phyloP scores from a whole-genome alignment of 2,888 invertebrate species.

The Lutraria lutraria region DNA sequence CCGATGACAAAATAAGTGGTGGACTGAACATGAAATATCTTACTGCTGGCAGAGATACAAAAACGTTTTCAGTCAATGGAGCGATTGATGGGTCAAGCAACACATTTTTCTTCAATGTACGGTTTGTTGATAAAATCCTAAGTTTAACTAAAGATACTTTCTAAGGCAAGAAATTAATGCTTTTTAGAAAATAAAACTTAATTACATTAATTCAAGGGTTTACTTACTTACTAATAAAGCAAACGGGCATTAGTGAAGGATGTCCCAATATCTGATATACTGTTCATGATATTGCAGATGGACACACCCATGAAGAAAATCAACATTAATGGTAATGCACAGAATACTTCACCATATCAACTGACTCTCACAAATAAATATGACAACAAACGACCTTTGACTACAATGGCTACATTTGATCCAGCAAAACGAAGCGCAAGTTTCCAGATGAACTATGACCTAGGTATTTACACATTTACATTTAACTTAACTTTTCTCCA shows the following conservation, averaged over 20 bases:
- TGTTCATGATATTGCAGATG: constrained; percentile 58
- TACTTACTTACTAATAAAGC: background rate
- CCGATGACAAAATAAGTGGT: constrained; percentile 66
- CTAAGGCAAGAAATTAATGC: too few relatives aligned
- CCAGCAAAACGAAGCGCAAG: constrained; percentile 56
- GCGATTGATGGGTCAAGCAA: constrained; percentile 71
- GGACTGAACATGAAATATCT: constrained; percentile 74
- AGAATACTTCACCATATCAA: constrained; percentile 65
- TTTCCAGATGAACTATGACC: constrained; percentile 71
- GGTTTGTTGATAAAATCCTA: constrained; percentile 17
- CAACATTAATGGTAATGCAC: constrained; percentile 67
- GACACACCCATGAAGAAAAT: constrained; percentile 75
- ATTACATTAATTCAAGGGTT: background rate
- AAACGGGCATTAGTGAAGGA: background rate
- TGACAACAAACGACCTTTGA: constrained; percentile 68
- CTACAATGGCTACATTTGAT: constrained; percentile 65
- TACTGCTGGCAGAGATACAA: constrained; percentile 69
- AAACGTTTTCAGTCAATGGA: constrained; percentile 72
- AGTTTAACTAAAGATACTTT: background rate
- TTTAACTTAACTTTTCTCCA: background rate
- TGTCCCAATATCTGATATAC: background rate
- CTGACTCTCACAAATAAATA: constrained; percentile 65
- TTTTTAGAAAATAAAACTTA: too few relatives aligned
- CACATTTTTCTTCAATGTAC: constrained; percentile 73
- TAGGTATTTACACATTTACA: constrained; percentile 54